Percentiles rank a stretch among this genome's conserved stretches.
phyloP scores from a whole-genome alignment of 2,888 invertebrate species.

The Plebejus anna region DNA sequence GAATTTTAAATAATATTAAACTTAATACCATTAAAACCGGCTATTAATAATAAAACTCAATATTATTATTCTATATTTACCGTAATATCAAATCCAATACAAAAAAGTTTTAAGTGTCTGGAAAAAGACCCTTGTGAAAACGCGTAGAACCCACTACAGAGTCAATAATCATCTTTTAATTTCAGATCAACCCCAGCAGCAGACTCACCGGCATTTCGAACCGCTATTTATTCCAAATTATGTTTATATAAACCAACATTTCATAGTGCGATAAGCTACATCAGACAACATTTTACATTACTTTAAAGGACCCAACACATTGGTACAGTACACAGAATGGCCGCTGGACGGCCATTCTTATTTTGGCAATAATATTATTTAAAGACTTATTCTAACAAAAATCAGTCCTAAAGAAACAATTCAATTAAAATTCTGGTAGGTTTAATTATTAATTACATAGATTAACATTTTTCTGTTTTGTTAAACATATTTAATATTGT shows the following conservation, averaged over 20 bases:
- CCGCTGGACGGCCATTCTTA: background rate
- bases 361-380: no score
- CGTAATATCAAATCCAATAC: no score
- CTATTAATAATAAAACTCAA: no score
- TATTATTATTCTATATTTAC: no score
- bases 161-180: background rate
- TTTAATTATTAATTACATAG: no score
- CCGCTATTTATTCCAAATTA: background rate
- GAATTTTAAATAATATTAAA: background rate
- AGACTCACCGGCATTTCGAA: background rate
- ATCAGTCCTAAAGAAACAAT: no score
- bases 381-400: no score
- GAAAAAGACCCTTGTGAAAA: no score
- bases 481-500: background rate
- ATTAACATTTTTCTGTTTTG: no score
- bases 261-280: background rate
- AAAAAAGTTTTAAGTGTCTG: no score
- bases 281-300: background rate
- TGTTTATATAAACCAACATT: conserved; percentile 2
- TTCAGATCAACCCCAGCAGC: conserved; percentile 28
- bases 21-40: no score
- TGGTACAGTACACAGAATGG: background rate
- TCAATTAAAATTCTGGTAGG: background rate
- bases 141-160: background rate
- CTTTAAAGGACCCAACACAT: background rate